Conservation (phyloP, 2,113 vertebrate species). For the Passer domesticus region DNA sequence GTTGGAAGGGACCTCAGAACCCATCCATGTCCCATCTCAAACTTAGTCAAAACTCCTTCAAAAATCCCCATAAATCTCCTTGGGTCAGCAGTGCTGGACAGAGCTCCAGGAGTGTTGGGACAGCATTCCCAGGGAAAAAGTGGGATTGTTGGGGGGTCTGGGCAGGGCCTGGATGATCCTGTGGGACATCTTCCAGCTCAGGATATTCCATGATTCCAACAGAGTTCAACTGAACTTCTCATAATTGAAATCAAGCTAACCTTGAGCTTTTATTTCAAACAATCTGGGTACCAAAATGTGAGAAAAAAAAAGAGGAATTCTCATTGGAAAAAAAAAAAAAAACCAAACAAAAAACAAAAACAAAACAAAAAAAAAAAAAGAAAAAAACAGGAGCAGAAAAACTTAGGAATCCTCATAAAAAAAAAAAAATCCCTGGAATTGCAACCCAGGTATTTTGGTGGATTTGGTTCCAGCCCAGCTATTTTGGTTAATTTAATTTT, state of each 20-base stretch:
- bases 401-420: not conserved
- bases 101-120: not conserved
- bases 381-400: not conserved
- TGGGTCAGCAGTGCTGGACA: not conserved
- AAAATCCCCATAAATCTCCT: not conserved
- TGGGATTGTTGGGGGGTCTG: not conserved
- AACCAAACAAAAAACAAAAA: not conserved
- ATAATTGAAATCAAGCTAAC: not conserved
- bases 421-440: not conserved
- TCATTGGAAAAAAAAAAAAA: too few species aligned
- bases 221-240: not conserved
- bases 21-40: not conserved
- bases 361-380: too few species aligned
- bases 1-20: not conserved
- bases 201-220: not conserved
- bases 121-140: not conserved
- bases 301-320: not conserved
- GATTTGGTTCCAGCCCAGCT: too few species aligned
- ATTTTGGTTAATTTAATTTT: too few species aligned
- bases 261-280: not conserved
- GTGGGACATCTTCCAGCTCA: not conserved
- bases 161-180: not conserved
- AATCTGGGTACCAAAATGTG: not conserved
- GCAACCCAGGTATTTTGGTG: too few species aligned
- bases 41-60: not conserved